Conservation (phyloP, 2,113 vertebrate genomes). For the Gracilinanus agilis region DNA sequence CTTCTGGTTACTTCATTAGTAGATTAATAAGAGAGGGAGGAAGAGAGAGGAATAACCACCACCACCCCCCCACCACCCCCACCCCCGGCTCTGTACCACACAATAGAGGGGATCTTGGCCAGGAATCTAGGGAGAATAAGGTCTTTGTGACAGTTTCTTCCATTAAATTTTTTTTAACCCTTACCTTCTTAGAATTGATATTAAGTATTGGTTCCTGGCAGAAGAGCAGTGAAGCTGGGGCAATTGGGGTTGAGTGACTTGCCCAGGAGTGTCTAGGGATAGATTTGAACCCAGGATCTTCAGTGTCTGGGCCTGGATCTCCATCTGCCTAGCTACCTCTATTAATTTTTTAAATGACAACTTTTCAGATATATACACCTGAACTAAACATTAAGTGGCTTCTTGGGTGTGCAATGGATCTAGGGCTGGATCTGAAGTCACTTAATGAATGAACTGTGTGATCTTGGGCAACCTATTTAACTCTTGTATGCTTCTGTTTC, state of each 20-base stretch:
- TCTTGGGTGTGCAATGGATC: neutral
- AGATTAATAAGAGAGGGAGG: no score
- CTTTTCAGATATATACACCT: neutral
- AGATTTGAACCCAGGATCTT: no score
- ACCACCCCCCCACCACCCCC: no score
- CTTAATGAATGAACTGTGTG: neutral
- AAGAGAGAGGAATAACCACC: no score
- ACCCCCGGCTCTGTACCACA: no score
- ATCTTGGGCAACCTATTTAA: constrained; percentile 28
- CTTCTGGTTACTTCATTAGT: no score
- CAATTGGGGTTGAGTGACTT: no score
- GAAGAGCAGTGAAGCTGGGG: no score
- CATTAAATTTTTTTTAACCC: neutral
- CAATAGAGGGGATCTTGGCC: neutral
- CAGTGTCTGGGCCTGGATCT: no score
- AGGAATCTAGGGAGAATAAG: neutral
- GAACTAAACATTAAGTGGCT: neutral
- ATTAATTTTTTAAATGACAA: neutral
- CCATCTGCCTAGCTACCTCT: neutral
- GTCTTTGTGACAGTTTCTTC: neutral
- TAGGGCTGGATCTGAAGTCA: constrained; percentile 28
- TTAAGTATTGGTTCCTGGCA: no score
- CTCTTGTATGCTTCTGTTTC: neutral
- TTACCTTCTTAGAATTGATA: no score
- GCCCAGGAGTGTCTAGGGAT: no score